A percentile compares a stretch with the other conserved stretches of the same genome.
Evolutionary conservation across 2,113 vertebrate genomes (phyloP).

Genomic region (Ctenodactylus gundi): DNA sequence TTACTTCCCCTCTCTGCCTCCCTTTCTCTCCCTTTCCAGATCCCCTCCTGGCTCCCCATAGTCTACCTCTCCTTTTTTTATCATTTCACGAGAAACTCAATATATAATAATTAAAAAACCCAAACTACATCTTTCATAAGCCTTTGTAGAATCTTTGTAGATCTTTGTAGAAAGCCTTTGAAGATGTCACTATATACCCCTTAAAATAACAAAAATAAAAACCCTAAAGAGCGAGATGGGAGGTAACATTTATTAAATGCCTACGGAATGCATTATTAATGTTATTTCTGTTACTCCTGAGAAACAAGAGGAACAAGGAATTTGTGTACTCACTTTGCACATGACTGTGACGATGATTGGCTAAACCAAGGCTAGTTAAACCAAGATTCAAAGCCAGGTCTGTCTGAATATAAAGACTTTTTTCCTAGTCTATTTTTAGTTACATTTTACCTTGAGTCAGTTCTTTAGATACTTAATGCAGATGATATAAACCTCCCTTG

Average conservation of each 20-base stretch:
- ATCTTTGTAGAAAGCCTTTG: too few species aligned
- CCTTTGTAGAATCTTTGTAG: background rate
- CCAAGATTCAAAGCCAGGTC: background rate
- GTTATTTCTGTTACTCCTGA: background rate
- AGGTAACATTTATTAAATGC: background rate
- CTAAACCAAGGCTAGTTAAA: background rate
- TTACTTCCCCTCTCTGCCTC: too few species aligned
- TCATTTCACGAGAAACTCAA: too few species aligned
- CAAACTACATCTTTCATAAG: background rate
- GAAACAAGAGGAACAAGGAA: background rate
- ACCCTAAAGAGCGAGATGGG: background rate
- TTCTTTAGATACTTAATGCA: background rate
- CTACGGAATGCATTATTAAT: background rate
- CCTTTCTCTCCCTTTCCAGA: too few species aligned
- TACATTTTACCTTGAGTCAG: background rate
- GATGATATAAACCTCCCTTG: background rate
- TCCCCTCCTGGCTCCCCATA: too few species aligned
- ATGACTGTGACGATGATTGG: background rate
- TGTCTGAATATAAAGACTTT: background rate
- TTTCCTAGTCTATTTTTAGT: background rate
- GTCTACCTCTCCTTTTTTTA: too few species aligned
- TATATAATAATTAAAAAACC: too few species aligned
- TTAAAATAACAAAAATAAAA: slow-evolving; percentile 5
- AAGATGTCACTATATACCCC: background rate
- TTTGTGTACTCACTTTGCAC: background rate